These are phyloP conservation scores for Campoletis raptor DNA, from an alignment of 2,888 invertebrate species.

Conservation along the genomic window DNA sequence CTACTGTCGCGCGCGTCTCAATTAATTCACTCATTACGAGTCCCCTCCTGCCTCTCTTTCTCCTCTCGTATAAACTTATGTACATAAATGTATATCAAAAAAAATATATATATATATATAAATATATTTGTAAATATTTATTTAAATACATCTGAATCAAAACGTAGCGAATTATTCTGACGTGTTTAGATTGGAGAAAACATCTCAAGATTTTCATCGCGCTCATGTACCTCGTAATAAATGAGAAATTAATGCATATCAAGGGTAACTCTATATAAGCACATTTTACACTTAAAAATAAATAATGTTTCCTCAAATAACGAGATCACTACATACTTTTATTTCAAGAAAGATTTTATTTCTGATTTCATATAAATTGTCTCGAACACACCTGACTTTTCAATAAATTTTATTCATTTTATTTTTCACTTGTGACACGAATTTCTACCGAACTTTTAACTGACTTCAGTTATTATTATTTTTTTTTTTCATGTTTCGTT, in stretches of 20 bases:
- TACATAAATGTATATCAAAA: not conserved
- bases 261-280: conserved; percentile 10
- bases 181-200: conserved; percentile 52
- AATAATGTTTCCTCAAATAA: conserved; percentile 23
- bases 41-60: not conserved
- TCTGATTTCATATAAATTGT: not conserved
- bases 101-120: not conserved
- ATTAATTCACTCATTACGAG: conserved; percentile 65
- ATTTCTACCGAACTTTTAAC: not conserved
- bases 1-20: conserved; percentile 63
- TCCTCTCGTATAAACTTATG: not conserved
- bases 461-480: not conserved
- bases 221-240: conserved; percentile 30
- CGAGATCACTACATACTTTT: not conserved
- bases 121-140: not conserved
- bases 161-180: conserved; percentile 25
- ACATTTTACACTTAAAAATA: not conserved
- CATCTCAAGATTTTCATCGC: conserved; percentile 64
- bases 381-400: not conserved
- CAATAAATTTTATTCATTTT: not conserved
- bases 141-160: conserved; percentile 1
- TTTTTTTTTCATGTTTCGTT: not conserved
- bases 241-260: conserved; percentile 56
- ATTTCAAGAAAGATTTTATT: not conserved
- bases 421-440: not conserved